Percentiles rank a stretch among this genome's conserved stretches.
Evolutionary conservation across 2,888 invertebrate species (phyloP).

Genomic region (Acanthoscelides obtectus): DNA sequence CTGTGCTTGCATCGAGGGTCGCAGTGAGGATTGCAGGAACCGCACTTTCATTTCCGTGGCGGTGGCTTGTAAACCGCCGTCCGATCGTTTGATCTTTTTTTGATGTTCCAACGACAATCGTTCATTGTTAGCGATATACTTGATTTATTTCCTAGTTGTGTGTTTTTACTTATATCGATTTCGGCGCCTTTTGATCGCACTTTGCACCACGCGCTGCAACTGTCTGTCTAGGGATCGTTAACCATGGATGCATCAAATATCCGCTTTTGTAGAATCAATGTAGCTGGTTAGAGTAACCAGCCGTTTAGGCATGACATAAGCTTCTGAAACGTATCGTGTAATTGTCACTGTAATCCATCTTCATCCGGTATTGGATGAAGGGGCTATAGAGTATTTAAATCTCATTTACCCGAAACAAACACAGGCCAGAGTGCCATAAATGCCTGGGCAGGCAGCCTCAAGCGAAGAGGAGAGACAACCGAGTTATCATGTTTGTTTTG

Average conservation of each 20-base stretch:
- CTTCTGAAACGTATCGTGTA: too few relatives aligned
- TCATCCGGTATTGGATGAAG: too few relatives aligned
- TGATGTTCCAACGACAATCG: background rate
- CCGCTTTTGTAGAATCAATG: background rate
- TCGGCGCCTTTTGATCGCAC: background rate
- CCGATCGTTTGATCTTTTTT: background rate
- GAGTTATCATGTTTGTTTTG: too few relatives aligned
- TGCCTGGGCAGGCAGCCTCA: too few relatives aligned
- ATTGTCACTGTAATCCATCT: too few relatives aligned
- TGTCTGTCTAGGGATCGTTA: background rate
- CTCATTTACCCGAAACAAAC: too few relatives aligned
- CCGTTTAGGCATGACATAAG: background rate
- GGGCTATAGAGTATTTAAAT: too few relatives aligned
- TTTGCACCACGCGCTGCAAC: background rate
- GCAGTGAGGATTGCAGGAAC: background rate
- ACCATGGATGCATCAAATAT: background rate
- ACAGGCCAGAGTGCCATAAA: too few relatives aligned
- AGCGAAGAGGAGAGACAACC: too few relatives aligned
- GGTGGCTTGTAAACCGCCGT: background rate
- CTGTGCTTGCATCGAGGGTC: background rate
- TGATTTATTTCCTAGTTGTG: background rate
- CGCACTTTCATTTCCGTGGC: background rate
- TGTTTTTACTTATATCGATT: background rate
- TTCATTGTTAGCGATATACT: background rate
- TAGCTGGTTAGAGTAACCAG: background rate